Percentiles rank a stretch among this genome's conserved stretches.
These are phyloP conservation scores for Drosophila pectinifera DNA, from an alignment of 1,140 invertebrate genomes.

Conservation along the genomic window DNA sequence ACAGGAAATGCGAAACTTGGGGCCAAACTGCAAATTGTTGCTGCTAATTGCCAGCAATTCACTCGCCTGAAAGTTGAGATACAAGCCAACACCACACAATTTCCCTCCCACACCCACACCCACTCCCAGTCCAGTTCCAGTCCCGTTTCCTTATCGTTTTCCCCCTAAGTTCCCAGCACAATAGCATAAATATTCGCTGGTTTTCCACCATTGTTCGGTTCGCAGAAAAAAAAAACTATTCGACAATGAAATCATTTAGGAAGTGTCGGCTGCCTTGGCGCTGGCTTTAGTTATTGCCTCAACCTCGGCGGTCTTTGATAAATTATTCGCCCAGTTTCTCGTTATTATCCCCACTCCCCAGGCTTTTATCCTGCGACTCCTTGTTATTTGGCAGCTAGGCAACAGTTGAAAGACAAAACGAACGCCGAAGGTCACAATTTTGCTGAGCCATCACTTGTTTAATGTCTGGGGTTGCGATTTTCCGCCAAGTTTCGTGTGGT, in stretches of 20 bases:
- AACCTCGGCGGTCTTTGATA: constrained; percentile 72
- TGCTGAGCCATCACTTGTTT: constrained; percentile 43
- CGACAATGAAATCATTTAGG: constrained; percentile 78
- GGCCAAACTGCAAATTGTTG: constrained; percentile 79
- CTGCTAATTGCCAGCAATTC: constrained; percentile 78
- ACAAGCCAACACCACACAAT: constrained; percentile 18
- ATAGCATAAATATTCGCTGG: constrained; percentile 49
- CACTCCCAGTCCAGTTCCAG: neutral
- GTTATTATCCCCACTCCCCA: constrained; percentile 9
- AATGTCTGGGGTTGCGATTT: constrained; percentile 40
- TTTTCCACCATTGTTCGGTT: constrained; percentile 43
- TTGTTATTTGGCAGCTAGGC: constrained; percentile 24
- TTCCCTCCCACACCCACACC: no score
- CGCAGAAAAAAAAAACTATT: constrained; percentile 61
- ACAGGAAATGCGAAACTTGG: constrained; percentile 57
- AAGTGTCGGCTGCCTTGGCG: constrained; percentile 60
- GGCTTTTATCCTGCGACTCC: neutral
- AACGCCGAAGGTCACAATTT: neutral
- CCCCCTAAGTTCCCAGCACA: constrained; percentile 11
- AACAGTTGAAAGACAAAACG: constrained; percentile 48
- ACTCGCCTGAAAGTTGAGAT: constrained; percentile 52
- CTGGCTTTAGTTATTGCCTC: constrained; percentile 56
- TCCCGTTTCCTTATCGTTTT: constrained; percentile 2
- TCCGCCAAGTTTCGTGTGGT: no score
- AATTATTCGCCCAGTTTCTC: constrained; percentile 58